Percentiles rank a stretch among this genome's conserved stretches.
phyloP scores from a whole-genome alignment of 1,140 invertebrate species.

The Diprion similis region DNA sequence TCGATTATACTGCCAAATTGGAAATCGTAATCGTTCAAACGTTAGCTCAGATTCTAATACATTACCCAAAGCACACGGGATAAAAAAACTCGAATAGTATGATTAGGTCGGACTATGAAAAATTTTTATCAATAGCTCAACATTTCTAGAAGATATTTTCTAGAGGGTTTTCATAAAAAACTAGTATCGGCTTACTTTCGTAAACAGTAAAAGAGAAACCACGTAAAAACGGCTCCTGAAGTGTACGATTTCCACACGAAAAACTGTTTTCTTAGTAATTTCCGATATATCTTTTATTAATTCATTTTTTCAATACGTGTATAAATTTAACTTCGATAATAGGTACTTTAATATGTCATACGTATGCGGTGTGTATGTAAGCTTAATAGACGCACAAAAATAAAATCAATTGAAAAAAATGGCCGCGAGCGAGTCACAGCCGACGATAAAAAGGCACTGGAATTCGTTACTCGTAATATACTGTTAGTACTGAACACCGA shows the following conservation, averaged over 20 bases:
- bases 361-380: not conserved
- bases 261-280: not conserved
- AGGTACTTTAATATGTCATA: not conserved
- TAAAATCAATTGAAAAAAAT: not conserved
- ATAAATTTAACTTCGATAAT: constrained; percentile 5
- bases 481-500: not conserved
- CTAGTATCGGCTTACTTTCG: not conserved
- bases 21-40: no score
- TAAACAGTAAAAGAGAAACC: not conserved
- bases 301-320: not conserved
- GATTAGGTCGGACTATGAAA: no score
- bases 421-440: not conserved
- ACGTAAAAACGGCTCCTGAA: not conserved
- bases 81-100: no score
- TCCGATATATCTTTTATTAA: not conserved
- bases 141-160: not conserved
- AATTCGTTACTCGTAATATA: not conserved
- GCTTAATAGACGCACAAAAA: not conserved
- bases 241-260: not conserved
- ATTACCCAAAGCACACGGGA: no score
- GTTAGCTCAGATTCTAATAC: no score
- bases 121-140: no score
- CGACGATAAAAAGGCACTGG: not conserved
- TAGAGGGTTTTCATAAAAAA: not conserved
- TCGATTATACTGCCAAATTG: no score